Percentiles rank a stretch among this genome's conserved stretches.
Conservation (phyloP, 2,888 invertebrate genomes). For the Athalia circularis region DNA sequence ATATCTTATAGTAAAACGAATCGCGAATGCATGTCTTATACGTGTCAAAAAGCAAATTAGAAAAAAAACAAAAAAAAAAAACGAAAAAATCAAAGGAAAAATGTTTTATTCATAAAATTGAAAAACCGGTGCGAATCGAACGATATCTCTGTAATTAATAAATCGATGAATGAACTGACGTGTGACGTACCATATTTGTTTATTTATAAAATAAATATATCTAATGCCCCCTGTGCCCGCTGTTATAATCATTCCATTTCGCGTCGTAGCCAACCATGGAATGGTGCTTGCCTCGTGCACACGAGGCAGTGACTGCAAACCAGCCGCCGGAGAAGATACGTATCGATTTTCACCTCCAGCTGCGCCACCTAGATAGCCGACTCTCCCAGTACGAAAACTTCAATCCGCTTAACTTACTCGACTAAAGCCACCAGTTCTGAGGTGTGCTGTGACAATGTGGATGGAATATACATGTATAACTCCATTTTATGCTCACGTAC, state of each 20-base stretch:
- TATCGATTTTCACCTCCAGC: slow-evolving; percentile 70
- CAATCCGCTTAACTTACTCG: slow-evolving; percentile 53
- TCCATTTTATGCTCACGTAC: too few species aligned
- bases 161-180: background rate
- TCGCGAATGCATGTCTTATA: too few species aligned
- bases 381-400: slow-evolving; percentile 51
- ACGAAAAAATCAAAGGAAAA: too few species aligned
- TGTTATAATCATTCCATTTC: slow-evolving; percentile 66
- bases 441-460: slow-evolving; percentile 20
- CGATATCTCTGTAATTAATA: background rate
- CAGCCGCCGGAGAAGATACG: slow-evolving; percentile 67
- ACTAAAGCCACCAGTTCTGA: slow-evolving; percentile 11
- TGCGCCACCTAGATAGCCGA: slow-evolving; percentile 67
- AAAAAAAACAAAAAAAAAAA: too few species aligned
- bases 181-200: slow-evolving; percentile 39
- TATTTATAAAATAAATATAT: slow-evolving; percentile 15
- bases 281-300: slow-evolving; percentile 71
- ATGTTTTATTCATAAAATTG: too few species aligned
- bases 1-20: too few species aligned
- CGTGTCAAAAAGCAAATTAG: too few species aligned
- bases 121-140: background rate
- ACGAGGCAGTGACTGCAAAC: slow-evolving; percentile 70
- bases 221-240: slow-evolving; percentile 36
- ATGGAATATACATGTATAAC: slow-evolving; percentile 14
- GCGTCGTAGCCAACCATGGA: slow-evolving; percentile 52